Conservation (phyloP, 2,113 vertebrate species). For the Serilophus lunatus region DNA sequence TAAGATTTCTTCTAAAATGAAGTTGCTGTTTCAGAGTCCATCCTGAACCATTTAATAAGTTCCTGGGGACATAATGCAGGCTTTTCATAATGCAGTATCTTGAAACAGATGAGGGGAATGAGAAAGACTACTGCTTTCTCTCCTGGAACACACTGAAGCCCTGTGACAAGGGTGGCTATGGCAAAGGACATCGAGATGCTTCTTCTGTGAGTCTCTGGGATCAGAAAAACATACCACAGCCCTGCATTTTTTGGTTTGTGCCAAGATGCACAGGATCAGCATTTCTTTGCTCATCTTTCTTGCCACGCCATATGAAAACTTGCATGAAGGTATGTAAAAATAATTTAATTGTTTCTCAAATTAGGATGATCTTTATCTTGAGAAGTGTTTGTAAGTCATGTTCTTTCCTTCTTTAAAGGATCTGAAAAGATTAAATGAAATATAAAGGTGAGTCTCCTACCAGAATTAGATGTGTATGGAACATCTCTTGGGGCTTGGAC, state of each 20-base stretch:
- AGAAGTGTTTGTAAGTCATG: not conserved
- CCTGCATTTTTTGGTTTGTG: not conserved
- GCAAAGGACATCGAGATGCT: not conserved
- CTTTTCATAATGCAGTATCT: not conserved
- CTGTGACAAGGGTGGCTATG: not conserved
- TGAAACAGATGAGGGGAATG: not conserved
- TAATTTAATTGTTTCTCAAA: not conserved
- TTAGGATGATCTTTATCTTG: not conserved
- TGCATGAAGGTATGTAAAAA: not conserved
- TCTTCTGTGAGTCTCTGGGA: not conserved
- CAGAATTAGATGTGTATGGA: conserved; percentile 53
- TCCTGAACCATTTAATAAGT: not conserved
- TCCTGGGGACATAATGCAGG: not conserved
- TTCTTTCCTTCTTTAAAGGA: not conserved
- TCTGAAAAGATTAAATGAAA: not conserved
- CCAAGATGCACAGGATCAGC: not conserved
- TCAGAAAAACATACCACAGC: not conserved
- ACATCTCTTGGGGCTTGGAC: conserved; percentile 6
- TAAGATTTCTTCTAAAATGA: not conserved
- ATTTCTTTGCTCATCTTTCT: not conserved
- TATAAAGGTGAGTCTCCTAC: conserved; percentile 11
- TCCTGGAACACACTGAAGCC: not conserved
- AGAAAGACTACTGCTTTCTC: not conserved
- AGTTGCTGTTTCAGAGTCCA: not conserved
- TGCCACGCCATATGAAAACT: not conserved